Evolutionary conservation across 1,140 invertebrate species (phyloP).

Genomic region (Penaeus vannamei): DNA sequence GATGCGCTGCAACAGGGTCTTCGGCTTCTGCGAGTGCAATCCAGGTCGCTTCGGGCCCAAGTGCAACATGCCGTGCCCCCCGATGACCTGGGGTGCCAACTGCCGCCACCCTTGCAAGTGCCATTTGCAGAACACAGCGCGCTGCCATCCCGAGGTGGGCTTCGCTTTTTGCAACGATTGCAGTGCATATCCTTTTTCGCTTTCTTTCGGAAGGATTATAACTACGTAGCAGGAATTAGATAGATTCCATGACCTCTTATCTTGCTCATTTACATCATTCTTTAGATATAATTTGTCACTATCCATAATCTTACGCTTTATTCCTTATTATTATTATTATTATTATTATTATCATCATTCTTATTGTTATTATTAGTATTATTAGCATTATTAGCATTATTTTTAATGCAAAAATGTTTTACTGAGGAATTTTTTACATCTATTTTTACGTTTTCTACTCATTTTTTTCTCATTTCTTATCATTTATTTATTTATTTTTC

Average conservation of each 20-base stretch:
- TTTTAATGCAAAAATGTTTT: not conserved
- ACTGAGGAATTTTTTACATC: not conserved
- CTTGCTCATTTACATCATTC: too few relatives aligned
- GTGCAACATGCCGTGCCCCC: slow-evolving; percentile 84
- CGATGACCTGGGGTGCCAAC: slow-evolving; percentile 81
- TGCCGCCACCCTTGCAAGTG: slow-evolving; percentile 90
- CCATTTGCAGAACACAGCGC: slow-evolving; percentile 91
- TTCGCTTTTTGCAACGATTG: too few relatives aligned
- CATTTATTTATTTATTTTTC: too few relatives aligned
- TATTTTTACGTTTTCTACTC: not conserved
- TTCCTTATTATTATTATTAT: too few relatives aligned
- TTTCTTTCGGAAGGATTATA: too few relatives aligned
- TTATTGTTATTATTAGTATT: too few relatives aligned
- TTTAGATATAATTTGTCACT: too few relatives aligned
- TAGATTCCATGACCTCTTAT: not conserved
- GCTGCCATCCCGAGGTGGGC: slow-evolving; percentile 73
- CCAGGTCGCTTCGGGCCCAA: slow-evolving; percentile 72
- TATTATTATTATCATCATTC: too few relatives aligned
- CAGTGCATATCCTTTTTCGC: too few relatives aligned
- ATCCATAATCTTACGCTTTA: too few relatives aligned
- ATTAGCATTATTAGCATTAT: too few relatives aligned
- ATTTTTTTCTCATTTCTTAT: not conserved
- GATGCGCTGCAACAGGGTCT: slow-evolving; percentile 50
- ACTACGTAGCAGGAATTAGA: not conserved
- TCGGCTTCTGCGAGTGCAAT: slow-evolving; percentile 59